A percentile compares a stretch with the other conserved stretches of the same genome.
These are phyloP conservation scores for Campaea margaritaria DNA, from an alignment of 2,888 invertebrate species.

Conservation along the genomic window DNA sequence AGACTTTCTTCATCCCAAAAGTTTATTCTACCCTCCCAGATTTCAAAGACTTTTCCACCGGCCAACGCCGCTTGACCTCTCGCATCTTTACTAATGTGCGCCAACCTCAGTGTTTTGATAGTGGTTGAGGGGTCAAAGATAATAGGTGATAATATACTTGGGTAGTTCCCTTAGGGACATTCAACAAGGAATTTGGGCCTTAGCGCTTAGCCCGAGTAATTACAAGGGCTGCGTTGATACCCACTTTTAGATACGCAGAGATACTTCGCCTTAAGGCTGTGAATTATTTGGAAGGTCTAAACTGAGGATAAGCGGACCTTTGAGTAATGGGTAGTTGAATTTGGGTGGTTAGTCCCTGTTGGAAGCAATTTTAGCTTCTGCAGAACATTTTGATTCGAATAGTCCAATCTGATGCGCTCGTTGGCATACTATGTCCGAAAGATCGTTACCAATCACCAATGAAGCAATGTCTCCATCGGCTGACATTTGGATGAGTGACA, in stretches of 20 bases:
- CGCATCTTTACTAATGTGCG: neutral
- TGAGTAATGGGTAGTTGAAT: slow-evolving; percentile 16
- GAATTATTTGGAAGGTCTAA: slow-evolving; percentile 49
- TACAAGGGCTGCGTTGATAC: slow-evolving; percentile 72
- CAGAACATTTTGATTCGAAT: too few relatives aligned
- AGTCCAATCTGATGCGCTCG: too few relatives aligned
- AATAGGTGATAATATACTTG: slow-evolving; percentile 72
- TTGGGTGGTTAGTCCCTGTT: neutral
- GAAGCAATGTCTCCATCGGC: too few relatives aligned
- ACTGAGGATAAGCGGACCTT: slow-evolving; percentile 23
- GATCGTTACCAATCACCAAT: too few relatives aligned
- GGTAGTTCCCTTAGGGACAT: slow-evolving; percentile 67
- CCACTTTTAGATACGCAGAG: slow-evolving; percentile 50
- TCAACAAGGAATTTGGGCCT: slow-evolving; percentile 78
- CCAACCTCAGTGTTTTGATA: slow-evolving; percentile 19
- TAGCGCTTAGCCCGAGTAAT: slow-evolving; percentile 77
- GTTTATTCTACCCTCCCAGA: slow-evolving; percentile 10
- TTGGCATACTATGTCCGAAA: too few relatives aligned
- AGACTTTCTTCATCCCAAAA: neutral
- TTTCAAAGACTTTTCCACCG: slow-evolving; percentile 23
- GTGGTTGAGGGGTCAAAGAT: slow-evolving; percentile 57
- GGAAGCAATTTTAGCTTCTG: neutral
- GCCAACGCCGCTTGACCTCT: slow-evolving; percentile 52
- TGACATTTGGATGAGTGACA: too few relatives aligned
- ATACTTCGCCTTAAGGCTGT: slow-evolving; percentile 49